Conservation (phyloP, 2,113 vertebrate genomes). For the Hippoglossus stenolepis region DNA sequence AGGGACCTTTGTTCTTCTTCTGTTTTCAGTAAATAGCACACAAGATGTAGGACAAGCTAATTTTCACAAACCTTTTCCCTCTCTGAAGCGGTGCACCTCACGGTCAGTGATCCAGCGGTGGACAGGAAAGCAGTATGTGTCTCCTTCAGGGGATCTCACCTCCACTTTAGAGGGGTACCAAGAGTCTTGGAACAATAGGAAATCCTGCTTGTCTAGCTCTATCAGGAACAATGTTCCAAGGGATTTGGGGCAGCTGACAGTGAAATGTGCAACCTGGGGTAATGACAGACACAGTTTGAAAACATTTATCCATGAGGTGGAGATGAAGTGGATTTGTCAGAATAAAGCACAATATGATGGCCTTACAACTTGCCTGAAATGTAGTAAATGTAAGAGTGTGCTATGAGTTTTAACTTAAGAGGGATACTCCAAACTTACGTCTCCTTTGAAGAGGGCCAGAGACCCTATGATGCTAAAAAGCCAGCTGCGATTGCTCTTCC, state of each 20-base stretch:
- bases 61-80: slow-evolving; percentile 65
- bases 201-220: slow-evolving; percentile 55
- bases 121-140: slow-evolving; percentile 64
- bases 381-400: neutral
- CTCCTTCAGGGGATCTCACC: slow-evolving; percentile 56
- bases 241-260: slow-evolving; percentile 37
- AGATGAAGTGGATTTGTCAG: neutral
- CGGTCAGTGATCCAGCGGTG: slow-evolving; percentile 66
- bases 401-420: neutral
- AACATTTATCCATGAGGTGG: neutral
- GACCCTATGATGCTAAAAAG: neutral
- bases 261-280: slow-evolving; percentile 32
- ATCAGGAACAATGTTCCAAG: slow-evolving; percentile 69
- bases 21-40: neutral
- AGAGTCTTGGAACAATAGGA: slow-evolving; percentile 19
- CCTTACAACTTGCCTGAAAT: neutral
- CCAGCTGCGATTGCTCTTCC: slow-evolving; percentile 26
- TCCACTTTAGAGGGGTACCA: slow-evolving; percentile 72
- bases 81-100: slow-evolving; percentile 52
- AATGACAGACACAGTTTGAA: neutral
- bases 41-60: neutral
- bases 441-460: neutral
- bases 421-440: slow-evolving; percentile 44
- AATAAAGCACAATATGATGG: neutral
- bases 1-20: neutral